These are phyloP conservation scores for Bambusicola thoracicus DNA, from an alignment of 2,113 vertebrate genomes.

Conservation along the genomic window DNA sequence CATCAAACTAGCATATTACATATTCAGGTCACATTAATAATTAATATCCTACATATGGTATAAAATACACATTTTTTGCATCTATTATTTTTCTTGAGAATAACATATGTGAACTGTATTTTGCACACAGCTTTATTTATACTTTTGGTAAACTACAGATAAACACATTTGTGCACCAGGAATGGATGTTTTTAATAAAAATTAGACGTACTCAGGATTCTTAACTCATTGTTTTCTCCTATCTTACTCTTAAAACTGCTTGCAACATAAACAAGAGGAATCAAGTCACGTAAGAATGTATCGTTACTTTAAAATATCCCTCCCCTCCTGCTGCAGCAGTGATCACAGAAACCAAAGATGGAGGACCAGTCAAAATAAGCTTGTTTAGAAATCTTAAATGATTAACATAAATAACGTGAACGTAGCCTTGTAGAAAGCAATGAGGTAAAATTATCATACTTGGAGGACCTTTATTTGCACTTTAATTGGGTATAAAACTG, in stretches of 20 bases:
- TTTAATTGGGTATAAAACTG: neutral
- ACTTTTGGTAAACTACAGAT: neutral
- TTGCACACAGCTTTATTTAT: constrained; percentile 24
- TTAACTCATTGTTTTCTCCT: constrained; percentile 32
- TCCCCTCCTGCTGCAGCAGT: neutral
- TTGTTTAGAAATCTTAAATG: constrained; percentile 10
- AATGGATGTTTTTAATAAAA: constrained; percentile 35
- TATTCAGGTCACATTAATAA: constrained; percentile 59
- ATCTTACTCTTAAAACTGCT: neutral
- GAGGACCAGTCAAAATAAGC: neutral
- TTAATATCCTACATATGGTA: constrained; percentile 14
- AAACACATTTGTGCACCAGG: neutral
- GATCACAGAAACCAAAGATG: neutral
- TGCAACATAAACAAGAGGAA: neutral
- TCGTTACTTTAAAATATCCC: neutral
- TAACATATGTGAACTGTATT: neutral
- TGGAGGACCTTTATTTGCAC: constrained; percentile 8
- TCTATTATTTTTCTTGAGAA: constrained; percentile 32
- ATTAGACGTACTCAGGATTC: neutral
- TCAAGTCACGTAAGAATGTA: neutral
- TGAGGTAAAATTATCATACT: neutral
- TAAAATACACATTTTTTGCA: constrained; percentile 8
- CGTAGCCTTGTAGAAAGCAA: neutral
- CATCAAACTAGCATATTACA: constrained; percentile 31
- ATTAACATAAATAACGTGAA: neutral